Conservation (phyloP, 2,113 vertebrate genomes). For the Piaya cayana region DNA sequence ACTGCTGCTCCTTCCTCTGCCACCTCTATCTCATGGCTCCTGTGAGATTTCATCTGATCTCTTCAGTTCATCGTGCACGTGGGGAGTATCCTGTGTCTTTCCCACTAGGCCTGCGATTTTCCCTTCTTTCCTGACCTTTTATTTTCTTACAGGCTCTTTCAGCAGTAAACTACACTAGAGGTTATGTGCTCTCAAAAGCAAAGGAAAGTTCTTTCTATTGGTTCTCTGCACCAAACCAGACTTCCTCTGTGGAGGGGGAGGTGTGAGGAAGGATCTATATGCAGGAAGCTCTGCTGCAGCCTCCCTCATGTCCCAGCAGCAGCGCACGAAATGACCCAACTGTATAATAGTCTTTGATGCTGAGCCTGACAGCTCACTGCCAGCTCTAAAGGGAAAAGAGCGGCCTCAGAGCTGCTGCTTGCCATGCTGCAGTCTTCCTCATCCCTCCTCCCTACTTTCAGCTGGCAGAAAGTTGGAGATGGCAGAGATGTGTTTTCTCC, state of each 20-base stretch:
- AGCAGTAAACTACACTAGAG: background rate
- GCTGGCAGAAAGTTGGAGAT: slow-evolving; percentile 22
- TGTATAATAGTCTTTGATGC: background rate
- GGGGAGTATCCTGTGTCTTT: background rate
- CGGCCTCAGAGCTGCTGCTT: background rate
- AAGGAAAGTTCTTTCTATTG: background rate
- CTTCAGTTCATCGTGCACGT: background rate
- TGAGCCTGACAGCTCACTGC: background rate
- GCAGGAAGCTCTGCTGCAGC: background rate
- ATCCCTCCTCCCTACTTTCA: background rate
- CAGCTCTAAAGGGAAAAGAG: background rate
- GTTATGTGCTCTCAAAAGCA: background rate
- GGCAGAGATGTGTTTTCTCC: background rate
- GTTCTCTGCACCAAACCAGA: background rate
- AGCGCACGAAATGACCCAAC: background rate
- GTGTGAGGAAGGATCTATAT: background rate
- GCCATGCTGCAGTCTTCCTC: background rate
- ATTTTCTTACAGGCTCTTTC: background rate
- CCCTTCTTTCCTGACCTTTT: background rate
- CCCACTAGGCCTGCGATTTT: background rate
- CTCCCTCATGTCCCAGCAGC: background rate
- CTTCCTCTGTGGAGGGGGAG: background rate
- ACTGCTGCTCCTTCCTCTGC: background rate
- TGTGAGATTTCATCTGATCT: background rate
- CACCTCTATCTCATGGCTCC: background rate